Conservation (phyloP, 2,888 invertebrate species). For the Aporophyla nigra region DNA sequence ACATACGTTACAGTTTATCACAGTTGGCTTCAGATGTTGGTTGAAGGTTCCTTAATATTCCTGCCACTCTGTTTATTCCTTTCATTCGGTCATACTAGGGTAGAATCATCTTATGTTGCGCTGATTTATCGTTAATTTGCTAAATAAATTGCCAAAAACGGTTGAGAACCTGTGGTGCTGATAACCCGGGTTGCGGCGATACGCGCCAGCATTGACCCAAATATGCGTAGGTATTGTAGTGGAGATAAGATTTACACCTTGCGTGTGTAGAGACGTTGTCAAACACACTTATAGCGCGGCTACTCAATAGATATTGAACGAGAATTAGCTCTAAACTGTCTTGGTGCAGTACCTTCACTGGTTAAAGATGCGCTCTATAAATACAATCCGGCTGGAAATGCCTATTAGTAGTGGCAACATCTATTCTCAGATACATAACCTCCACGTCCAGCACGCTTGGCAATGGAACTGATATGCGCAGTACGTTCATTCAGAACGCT, state of each 20-base stretch:
- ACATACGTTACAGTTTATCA: background rate
- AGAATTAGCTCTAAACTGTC: background rate
- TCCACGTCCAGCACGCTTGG: background rate
- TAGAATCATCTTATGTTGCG: background rate
- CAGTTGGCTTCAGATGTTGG: background rate
- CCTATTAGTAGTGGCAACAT: background rate
- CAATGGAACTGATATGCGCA: background rate
- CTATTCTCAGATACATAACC: background rate
- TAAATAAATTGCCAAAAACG: background rate
- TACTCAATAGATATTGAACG: background rate
- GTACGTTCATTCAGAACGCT: background rate
- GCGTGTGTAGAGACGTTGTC: slow-evolving; percentile 5
- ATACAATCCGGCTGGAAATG: background rate
- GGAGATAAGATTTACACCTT: slow-evolving; percentile 37
- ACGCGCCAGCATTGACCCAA: slow-evolving; percentile 51
- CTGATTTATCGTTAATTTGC: slow-evolving; percentile 1
- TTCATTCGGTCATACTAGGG: background rate
- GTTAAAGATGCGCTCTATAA: background rate
- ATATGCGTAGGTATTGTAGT: slow-evolving; percentile 30
- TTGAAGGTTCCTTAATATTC: background rate
- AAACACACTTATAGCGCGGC: background rate
- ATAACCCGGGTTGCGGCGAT: slow-evolving; percentile 1
- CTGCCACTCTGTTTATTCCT: background rate
- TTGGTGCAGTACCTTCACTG: background rate
- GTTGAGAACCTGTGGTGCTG: background rate